Conservation (phyloP, 2,113 vertebrate genomes). For the Phyllopteryx taeniolatus region DNA sequence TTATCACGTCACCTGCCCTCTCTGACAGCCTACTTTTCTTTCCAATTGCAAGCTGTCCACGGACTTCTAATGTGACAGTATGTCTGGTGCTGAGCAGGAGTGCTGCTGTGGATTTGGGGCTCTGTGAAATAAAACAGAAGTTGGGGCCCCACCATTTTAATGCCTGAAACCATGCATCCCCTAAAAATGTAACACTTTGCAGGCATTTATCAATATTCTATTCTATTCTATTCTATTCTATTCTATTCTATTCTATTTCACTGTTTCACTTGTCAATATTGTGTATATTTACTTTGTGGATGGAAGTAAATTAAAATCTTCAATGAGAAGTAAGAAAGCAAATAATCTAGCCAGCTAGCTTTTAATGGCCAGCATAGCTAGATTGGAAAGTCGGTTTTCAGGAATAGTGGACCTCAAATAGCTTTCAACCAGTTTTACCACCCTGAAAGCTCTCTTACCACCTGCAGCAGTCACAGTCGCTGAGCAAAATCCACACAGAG, state of each 20-base stretch:
- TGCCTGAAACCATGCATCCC: no score
- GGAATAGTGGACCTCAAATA: neutral
- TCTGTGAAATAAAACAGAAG: neutral
- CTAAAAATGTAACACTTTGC: no score
- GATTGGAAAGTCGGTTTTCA: neutral
- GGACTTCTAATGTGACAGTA: neutral
- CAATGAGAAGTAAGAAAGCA: no score
- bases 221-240: no score
- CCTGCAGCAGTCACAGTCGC: no score
- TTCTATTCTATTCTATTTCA: no score
- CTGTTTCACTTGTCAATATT: no score
- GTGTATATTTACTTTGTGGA: no score
- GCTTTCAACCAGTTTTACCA: neutral
- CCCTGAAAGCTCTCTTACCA: neutral
- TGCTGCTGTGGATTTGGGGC: neutral
- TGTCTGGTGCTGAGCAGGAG: neutral
- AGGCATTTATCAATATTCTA: no score
- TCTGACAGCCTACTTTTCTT: slow-evolving; percentile 4
- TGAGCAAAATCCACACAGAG: no score
- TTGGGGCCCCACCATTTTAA: no score
- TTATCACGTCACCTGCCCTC: slow-evolving; percentile 7
- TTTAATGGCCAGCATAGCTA: neutral
- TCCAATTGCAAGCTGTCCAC: neutral
- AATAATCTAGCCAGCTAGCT: neutral
- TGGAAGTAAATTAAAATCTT: no score